Conservation (phyloP, 2,797 vertebrate genomes). For the Simalia tracyae region DNA sequence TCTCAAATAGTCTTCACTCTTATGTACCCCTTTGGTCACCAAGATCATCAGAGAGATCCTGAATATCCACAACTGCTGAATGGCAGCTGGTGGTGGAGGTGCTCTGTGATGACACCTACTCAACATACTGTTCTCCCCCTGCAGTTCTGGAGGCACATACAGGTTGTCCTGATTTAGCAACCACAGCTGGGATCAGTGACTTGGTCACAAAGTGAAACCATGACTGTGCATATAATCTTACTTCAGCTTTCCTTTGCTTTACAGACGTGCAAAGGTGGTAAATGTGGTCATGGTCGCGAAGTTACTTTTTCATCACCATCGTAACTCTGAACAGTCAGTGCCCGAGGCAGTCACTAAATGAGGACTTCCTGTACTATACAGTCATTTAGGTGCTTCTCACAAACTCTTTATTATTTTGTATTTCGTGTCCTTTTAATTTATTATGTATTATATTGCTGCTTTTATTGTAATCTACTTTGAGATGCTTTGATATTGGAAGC, state of each 20-base stretch:
- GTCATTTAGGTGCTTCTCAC: background rate
- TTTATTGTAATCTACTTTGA: background rate
- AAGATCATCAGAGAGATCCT: too few relatives aligned
- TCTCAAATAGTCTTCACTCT: too few relatives aligned
- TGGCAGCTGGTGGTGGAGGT: background rate
- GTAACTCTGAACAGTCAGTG: background rate
- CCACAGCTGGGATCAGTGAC: background rate
- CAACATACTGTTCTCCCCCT: background rate
- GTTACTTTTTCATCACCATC: background rate
- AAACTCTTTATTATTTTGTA: background rate
- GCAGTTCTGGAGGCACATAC: background rate
- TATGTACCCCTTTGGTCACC: too few relatives aligned
- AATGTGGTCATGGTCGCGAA: background rate
- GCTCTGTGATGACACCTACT: background rate
- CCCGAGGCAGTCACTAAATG: background rate
- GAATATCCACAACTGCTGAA: too few relatives aligned
- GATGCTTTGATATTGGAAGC: background rate
- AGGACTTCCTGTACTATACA: background rate
- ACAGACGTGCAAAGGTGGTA: background rate
- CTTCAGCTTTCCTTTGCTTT: background rate
- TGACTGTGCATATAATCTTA: background rate
- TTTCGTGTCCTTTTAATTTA: background rate
- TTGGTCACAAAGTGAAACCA: background rate
- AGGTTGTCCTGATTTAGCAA: background rate
- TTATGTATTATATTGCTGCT: background rate